A percentile compares a stretch with the other conserved stretches of the same genome.
phyloP scores from a whole-genome alignment of 2,888 invertebrate genomes.

The Heliconius ethilla region DNA sequence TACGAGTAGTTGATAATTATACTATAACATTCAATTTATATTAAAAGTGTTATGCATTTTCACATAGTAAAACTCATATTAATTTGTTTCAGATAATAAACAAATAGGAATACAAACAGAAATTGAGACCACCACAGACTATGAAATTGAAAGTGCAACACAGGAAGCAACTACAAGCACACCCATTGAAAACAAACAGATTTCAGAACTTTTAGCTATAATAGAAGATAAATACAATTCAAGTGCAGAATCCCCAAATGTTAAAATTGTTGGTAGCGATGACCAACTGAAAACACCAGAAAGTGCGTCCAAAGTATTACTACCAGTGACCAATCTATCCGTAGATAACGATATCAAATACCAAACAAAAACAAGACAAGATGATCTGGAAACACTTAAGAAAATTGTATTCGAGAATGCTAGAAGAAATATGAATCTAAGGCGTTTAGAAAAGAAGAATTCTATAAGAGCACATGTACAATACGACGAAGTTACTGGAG shows the following conservation, averaged over 20 bases:
- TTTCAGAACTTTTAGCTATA: conserved; percentile 23
- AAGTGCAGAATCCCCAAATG: conserved; percentile 38
- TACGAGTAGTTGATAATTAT: too few species aligned
- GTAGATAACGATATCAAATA: conserved; percentile 55
- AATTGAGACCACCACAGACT: conserved; percentile 48
- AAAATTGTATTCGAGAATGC: conserved; percentile 27
- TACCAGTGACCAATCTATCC: conserved; percentile 56
- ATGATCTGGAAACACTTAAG: conserved; percentile 43
- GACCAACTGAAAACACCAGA: conserved; percentile 53
- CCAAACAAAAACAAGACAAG: conserved; percentile 51
- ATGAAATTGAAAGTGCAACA: conserved; percentile 31
- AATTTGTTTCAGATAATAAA: conserved; percentile 62
- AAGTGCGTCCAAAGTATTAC: conserved; percentile 71
- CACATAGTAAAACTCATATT: background rate
- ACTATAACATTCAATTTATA: background rate
- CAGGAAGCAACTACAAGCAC: conserved; percentile 35
- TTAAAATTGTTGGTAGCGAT: conserved; percentile 52
- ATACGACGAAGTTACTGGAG: conserved; percentile 75
- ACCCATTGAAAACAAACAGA: conserved; percentile 35
- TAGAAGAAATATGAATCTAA: conserved; percentile 38
- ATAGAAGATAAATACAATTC: conserved; percentile 26
- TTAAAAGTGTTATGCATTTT: background rate
- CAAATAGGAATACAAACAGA: conserved; percentile 57
- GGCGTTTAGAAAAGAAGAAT: conserved; percentile 56
- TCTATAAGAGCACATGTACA: conserved; percentile 64